Conservation (phyloP, 2,113 vertebrate genomes). For the Plectropomus leopardus region DNA sequence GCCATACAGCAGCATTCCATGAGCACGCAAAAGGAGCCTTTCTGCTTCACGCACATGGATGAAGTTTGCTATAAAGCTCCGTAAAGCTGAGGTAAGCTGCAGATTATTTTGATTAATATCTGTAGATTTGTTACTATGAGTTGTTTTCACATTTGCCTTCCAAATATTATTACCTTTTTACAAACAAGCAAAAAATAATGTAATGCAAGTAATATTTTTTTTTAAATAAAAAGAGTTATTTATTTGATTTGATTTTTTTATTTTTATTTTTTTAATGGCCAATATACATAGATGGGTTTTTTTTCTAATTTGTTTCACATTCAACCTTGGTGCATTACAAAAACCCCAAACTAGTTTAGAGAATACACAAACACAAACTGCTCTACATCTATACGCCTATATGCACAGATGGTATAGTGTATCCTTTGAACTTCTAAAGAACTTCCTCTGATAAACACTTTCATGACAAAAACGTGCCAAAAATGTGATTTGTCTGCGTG, state of each 20-base stretch:
- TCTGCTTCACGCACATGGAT: no score
- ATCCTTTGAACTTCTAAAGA: slow-evolving; percentile 23
- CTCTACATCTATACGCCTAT: not conserved
- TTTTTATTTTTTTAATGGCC: no score
- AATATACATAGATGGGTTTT: not conserved
- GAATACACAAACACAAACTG: not conserved
- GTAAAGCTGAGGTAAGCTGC: not conserved
- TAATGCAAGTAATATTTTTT: no score
- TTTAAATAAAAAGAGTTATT: no score
- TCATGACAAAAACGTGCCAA: slow-evolving; percentile 6
- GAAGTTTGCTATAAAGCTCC: not conserved
- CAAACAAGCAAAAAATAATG: no score
- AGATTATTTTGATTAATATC: not conserved
- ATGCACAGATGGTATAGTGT: not conserved
- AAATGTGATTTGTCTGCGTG: slow-evolving; percentile 12
- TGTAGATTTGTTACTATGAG: not conserved
- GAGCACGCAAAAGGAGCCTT: no score
- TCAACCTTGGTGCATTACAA: not conserved
- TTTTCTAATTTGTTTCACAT: no score
- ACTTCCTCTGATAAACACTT: slow-evolving; percentile 9
- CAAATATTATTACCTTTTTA: not conserved
- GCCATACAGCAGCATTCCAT: no score
- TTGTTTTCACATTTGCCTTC: not conserved
- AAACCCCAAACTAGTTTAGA: not conserved
- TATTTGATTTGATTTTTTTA: no score